Percentiles rank a stretch among this genome's conserved stretches.
phyloP scores from a whole-genome alignment of 2,888 invertebrate genomes.

The Limnephilus rhombicus region DNA sequence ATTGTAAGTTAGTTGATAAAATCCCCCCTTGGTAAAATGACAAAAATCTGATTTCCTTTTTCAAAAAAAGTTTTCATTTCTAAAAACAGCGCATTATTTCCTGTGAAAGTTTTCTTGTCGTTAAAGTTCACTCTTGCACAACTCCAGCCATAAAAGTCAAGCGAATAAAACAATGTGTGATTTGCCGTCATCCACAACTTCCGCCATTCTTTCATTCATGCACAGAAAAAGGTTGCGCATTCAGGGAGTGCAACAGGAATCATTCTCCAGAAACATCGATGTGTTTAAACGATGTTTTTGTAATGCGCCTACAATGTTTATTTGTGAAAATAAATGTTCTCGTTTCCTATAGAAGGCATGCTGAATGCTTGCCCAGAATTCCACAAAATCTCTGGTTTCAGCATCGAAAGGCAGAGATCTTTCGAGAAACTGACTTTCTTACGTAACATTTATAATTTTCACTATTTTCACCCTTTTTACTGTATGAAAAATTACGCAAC shows the following conservation, averaged over 20 bases:
- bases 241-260: background rate
- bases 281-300: background rate
- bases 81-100: background rate
- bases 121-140: background rate
- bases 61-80: background rate
- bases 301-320: background rate
- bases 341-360: too few species aligned
- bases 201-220: background rate
- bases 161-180: conserved; percentile 22
- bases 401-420: too few species aligned
- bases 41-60: background rate
- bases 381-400: too few species aligned
- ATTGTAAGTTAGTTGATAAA: background rate
- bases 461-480: too few species aligned
- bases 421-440: too few species aligned
- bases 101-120: background rate
- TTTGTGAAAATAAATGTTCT: too few species aligned
- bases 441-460: too few species aligned
- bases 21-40: background rate
- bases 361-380: too few species aligned
- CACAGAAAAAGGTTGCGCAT: background rate
- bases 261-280: background rate
- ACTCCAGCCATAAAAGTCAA: background rate
- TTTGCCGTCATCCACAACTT: conserved; percentile 4
- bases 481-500: too few species aligned